These are phyloP conservation scores for Sarcophaga rosellei DNA, from an alignment of 2,888 invertebrate genomes.

Conservation along the genomic window DNA sequence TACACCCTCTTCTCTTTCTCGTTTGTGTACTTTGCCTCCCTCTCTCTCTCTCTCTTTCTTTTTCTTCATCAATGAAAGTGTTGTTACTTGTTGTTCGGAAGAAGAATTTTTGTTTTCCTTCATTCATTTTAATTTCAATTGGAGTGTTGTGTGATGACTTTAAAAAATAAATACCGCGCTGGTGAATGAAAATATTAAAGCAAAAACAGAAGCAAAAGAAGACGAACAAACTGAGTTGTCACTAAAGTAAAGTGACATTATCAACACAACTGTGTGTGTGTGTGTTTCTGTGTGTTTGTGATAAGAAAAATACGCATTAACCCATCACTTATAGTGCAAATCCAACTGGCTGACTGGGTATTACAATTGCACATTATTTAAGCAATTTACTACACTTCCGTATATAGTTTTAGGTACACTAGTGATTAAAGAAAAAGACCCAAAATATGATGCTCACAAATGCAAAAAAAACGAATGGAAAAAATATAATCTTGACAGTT, in stretches of 20 bases:
- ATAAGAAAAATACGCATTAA: conserved; percentile 57
- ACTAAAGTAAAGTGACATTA: conserved; percentile 68
- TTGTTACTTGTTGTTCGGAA: neutral
- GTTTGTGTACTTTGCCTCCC: too few relatives aligned
- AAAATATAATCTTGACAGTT: too few relatives aligned
- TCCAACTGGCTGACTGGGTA: conserved; percentile 13
- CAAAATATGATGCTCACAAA: neutral
- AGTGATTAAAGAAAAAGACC: neutral
- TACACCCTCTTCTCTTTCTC: too few relatives aligned
- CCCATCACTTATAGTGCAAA: conserved; percentile 51
- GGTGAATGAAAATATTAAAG: too few relatives aligned
- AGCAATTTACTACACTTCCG: conserved; percentile 12
- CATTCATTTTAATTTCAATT: neutral
- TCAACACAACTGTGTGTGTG: conserved; percentile 49
- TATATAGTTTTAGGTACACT: neutral
- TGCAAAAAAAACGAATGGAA: neutral
- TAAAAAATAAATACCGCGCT: too few relatives aligned
- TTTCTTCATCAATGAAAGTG: neutral
- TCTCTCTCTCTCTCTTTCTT: neutral
- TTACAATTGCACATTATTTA: conserved; percentile 47
- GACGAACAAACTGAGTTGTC: neutral
- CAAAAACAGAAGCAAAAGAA: neutral
- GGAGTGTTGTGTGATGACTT: neutral
- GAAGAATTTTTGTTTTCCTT: neutral
- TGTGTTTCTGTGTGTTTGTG: conserved; percentile 5